Evolutionary conservation across 2,888 invertebrate species (phyloP).

Genomic region (Mayetiola destructor): DNA sequence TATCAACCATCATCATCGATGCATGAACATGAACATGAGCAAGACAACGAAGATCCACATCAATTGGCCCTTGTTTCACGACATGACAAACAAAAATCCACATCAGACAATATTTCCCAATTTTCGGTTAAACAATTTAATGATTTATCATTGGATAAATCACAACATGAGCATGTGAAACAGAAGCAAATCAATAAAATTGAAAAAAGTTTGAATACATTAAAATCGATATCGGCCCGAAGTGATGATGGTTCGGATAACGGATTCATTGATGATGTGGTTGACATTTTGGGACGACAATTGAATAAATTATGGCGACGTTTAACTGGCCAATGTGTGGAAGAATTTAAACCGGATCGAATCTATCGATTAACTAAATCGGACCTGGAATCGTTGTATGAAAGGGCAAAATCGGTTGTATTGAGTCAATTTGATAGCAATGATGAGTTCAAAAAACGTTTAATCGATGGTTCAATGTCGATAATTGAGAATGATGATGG

Average conservation of each 20-base stretch:
- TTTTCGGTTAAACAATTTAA: background rate
- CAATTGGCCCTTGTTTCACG: background rate
- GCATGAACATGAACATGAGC: no score
- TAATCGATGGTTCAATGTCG: background rate
- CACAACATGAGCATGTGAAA: constrained; percentile 19
- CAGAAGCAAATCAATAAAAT: constrained; percentile 27
- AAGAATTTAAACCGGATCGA: constrained; percentile 31
- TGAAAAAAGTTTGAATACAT: constrained; percentile 26
- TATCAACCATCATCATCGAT: constrained; percentile 13
- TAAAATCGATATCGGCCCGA: constrained; percentile 23
- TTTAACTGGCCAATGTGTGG: constrained; percentile 32
- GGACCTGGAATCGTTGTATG: constrained; percentile 34
- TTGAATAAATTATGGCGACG: constrained; percentile 37
- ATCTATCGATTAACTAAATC: constrained; percentile 33
- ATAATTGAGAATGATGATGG: background rate
- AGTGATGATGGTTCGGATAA: constrained; percentile 13
- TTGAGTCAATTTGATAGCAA: constrained; percentile 24
- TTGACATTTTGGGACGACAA: constrained; percentile 29
- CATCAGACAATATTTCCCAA: background rate
- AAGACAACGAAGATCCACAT: background rate
- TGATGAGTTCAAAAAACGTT: constrained; percentile 8
- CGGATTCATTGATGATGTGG: constrained; percentile 21
- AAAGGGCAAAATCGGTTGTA: constrained; percentile 31
- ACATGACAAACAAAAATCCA: background rate
- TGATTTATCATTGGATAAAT: background rate